Base-by-base conservation (phyloP, 2,113 vertebrate species). In the Cyrtonyx montezumae region DNA sequence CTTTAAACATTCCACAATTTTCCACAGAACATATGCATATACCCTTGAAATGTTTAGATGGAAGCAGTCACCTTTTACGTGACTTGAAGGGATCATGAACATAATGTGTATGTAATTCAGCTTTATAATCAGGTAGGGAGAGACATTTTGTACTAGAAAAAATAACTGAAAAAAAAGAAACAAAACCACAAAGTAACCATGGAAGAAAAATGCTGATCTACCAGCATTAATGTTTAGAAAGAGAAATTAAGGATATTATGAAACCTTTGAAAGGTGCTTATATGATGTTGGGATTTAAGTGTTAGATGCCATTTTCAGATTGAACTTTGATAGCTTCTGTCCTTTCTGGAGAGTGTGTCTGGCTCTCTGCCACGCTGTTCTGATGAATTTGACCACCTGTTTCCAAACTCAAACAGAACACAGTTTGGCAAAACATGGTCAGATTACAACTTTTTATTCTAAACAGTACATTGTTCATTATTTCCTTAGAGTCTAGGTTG, bases 401-500 rank as follows among this genome's bases (percentile, higher is more conserved):
- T 84, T 61, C 30, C 80, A 40, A 43, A 17, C 40, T 80, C 55
- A 10, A 0, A 0, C 25, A 40, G 73, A 14, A 40, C 14, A 5
- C 1, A 16, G 40, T 74, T 78, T n/a, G 26, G 61, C 16, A 81
- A 81, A 85, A 63, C n/a, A 19, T 3, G 25, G 12, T 56, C 51
- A 49, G 36, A 20, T 56, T 42, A 19, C 66, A 42, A 5, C 5
- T 55, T 69, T 61, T 78, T 81, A 25, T 48, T 75, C 36, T 51
- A 30, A 78, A 26, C 2, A 34, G 26, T 26, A 9, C 26, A 18
- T 63, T 43, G 53, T 58, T 18, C 14, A 4, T 76, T 17, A 34
- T 84, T 59, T 84, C 28, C 43, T 63, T 53, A 21, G 5, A 30
- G 21, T 77, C 30, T 63, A 7, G 61, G 12, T 32, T 84, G 28